Conservation (phyloP, 64 coral and sea anemone species). For the Astreopora myriophthalma region DNA sequence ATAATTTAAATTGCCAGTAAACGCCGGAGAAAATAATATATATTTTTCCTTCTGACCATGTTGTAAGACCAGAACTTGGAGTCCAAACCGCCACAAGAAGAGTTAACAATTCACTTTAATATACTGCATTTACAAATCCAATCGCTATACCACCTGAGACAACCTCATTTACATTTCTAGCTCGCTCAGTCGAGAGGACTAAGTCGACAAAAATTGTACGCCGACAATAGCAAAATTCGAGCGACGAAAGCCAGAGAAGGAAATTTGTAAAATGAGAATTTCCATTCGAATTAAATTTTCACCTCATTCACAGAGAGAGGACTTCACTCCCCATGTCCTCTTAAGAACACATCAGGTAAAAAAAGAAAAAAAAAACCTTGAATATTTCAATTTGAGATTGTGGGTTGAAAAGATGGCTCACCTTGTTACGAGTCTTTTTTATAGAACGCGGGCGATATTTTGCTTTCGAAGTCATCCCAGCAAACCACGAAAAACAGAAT, state of each 20-base stretch:
- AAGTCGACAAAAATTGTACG: neutral
- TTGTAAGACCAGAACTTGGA: neutral
- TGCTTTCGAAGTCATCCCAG: neutral
- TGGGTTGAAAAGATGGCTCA: neutral
- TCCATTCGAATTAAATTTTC: neutral
- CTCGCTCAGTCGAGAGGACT: neutral
- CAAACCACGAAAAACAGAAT: neutral
- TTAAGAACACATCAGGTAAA: neutral
- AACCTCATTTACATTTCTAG: neutral
- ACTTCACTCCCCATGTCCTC: neutral
- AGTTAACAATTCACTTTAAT: neutral
- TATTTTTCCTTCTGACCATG: too few relatives aligned
- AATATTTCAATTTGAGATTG: neutral
- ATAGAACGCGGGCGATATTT: neutral
- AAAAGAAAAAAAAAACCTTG: too few relatives aligned
- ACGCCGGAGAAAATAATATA: too few relatives aligned
- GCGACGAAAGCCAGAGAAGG: neutral
- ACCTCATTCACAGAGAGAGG: neutral
- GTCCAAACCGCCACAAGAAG: neutral
- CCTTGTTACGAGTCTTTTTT: neutral
- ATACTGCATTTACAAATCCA: neutral
- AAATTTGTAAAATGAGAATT: neutral
- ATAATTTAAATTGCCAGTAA: too few relatives aligned
- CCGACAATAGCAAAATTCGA: neutral
- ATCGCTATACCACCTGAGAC: neutral